Conservation (phyloP, 2,797 vertebrate species). For the Okamejei kenojei region DNA sequence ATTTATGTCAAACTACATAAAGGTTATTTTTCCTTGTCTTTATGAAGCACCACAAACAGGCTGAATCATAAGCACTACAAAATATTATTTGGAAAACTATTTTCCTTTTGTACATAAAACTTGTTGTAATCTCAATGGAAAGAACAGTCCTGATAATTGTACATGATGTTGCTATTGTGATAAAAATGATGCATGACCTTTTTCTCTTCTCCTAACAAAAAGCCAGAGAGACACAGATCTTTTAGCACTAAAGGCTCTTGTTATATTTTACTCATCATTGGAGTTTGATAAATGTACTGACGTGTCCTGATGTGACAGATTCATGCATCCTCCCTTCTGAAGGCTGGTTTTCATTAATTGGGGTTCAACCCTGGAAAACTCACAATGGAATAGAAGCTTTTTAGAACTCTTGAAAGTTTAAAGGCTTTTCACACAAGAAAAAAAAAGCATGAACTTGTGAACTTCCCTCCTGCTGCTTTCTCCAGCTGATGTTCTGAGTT, state of each 20-base stretch:
- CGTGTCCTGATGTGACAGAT: neutral
- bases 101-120: slow-evolving; percentile 2
- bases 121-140: neutral
- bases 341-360: slow-evolving; percentile 19
- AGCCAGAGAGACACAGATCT: neutral
- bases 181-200: neutral
- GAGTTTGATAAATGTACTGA: slow-evolving; percentile 7
- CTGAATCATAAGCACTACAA: neutral
- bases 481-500: slow-evolving; percentile 16
- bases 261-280: slow-evolving; percentile 7
- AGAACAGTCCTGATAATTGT: neutral
- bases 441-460: slow-evolving; percentile 30
- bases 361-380: neutral
- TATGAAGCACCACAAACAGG: neutral
- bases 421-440: slow-evolving; percentile 9
- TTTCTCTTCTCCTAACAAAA: neutral
- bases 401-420: slow-evolving; percentile 31
- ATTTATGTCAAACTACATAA: neutral
- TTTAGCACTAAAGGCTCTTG: neutral
- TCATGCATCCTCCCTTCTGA: slow-evolving; percentile 10
- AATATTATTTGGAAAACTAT: neutral
- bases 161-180: neutral
- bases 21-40: neutral
- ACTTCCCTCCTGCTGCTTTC: slow-evolving; percentile 29
- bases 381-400: slow-evolving; percentile 18